phyloP scores from a whole-genome alignment of 2,888 invertebrate species.

The Limnephilus rhombicus region DNA sequence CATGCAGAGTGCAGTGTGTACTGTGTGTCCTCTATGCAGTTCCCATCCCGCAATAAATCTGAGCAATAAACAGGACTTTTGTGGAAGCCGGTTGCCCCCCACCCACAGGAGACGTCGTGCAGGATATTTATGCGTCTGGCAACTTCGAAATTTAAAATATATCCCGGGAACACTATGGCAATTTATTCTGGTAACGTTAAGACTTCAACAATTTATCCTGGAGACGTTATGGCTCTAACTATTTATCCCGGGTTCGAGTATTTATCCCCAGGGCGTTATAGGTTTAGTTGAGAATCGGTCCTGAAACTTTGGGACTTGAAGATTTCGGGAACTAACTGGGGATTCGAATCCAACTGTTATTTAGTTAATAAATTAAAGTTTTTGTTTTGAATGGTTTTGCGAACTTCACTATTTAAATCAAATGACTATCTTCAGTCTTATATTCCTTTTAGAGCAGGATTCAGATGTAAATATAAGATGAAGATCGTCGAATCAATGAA shows the following conservation, averaged over 20 bases:
- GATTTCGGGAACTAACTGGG: neutral
- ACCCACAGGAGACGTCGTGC: constrained; percentile 44
- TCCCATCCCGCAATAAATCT: constrained; percentile 39
- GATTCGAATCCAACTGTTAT: neutral
- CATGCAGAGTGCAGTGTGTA: neutral
- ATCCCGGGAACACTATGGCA: constrained; percentile 22
- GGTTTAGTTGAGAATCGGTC: constrained; percentile 1
- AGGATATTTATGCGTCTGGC: constrained; percentile 65
- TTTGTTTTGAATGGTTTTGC: neutral
- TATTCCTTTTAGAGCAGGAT: neutral
- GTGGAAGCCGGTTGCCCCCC: constrained; percentile 3
- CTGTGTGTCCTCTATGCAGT: neutral
- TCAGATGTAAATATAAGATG: no score
- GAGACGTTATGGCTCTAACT: neutral
- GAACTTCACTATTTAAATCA: neutral
- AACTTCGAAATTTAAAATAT: constrained; percentile 56
- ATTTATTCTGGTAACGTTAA: neutral
- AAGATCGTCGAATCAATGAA: neutral
- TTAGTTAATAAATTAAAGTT: neutral
- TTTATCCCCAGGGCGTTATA: neutral
- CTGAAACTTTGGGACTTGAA: neutral
- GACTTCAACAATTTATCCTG: neutral
- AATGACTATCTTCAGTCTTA: neutral
- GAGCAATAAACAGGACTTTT: constrained; percentile 35
- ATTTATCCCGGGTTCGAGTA: neutral